phyloP scores from a whole-genome alignment of 2,797 vertebrate species.

The Merluccius polli region DNA sequence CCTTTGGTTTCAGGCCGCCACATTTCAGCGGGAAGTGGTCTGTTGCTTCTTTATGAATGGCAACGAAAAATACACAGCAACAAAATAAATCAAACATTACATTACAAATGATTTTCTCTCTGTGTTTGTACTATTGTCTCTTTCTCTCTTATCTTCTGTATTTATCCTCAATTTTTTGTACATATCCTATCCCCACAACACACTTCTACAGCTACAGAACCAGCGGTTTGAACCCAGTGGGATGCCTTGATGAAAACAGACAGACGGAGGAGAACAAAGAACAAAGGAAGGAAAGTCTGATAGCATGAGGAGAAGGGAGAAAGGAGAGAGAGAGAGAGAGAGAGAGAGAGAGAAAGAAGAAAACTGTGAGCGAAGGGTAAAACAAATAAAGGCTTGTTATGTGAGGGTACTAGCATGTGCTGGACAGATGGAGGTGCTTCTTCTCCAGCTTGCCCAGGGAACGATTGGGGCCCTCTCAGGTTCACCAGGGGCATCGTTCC shows the following conservation, averaged over 20 bases:
- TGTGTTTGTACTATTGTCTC: too few species aligned
- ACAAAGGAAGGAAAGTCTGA: conserved; percentile 17
- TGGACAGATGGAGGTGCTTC: conserved; percentile 57
- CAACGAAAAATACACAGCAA: too few species aligned
- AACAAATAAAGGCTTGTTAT: conserved; percentile 48
- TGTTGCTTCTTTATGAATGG: too few species aligned
- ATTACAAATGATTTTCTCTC: too few species aligned
- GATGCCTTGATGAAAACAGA: conserved; percentile 1
- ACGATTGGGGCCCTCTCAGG: conserved; percentile 14
- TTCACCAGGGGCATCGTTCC: too few species aligned
- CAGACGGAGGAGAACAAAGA: conserved; percentile 3
- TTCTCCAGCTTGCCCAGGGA: conserved; percentile 13
- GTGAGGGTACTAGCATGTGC: conserved; percentile 44
- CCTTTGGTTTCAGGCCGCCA: too few species aligned
- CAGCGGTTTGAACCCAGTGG: conserved; percentile 12
- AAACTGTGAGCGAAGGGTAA: conserved; percentile 43
- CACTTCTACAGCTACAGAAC: neutral
- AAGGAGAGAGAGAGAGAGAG: conserved; percentile 24
- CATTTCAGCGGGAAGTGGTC: too few species aligned
- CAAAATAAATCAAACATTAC: too few species aligned
- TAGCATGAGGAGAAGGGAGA: conserved; percentile 1
- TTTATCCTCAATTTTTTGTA: too few species aligned
- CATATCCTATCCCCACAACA: too few species aligned
- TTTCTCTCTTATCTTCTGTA: too few species aligned
- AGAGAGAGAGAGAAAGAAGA: conserved; percentile 14